These are phyloP conservation scores for Trypoxylon attenuatum DNA, from an alignment of 2,888 invertebrate species.

Conservation along the genomic window DNA sequence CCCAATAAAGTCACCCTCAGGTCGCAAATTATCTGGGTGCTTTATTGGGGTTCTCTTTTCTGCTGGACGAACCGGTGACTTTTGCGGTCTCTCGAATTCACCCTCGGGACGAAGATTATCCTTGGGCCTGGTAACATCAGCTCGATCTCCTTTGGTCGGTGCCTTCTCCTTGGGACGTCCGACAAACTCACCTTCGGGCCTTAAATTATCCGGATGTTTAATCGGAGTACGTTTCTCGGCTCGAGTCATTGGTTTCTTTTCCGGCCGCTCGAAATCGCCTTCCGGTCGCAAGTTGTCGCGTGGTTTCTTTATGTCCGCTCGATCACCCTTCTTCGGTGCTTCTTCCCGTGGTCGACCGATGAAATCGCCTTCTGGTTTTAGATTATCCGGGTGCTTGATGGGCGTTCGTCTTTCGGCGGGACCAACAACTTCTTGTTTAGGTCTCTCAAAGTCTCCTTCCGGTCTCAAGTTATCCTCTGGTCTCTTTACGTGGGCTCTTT, in stretches of 20 bases:
- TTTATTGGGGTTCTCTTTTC: constrained; percentile 69
- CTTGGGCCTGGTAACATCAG: constrained; percentile 69
- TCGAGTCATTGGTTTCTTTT: constrained; percentile 70
- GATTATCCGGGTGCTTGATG: constrained; percentile 74
- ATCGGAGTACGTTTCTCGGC: constrained; percentile 75
- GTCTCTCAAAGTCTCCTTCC: constrained; percentile 75
- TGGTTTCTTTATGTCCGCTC: constrained; percentile 76
- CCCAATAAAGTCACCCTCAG: constrained; percentile 76
- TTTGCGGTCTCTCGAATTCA: constrained; percentile 74
- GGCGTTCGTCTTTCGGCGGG: constrained; percentile 58
- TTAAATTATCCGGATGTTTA: constrained; percentile 77
- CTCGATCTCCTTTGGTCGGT: constrained; percentile 63
- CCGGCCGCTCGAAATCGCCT: constrained; percentile 77
- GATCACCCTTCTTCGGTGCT: constrained; percentile 76
- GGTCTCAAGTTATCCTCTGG: constrained; percentile 61
- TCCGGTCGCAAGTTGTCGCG: constrained; percentile 76
- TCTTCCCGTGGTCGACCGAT: constrained; percentile 66
- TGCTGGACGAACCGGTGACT: constrained; percentile 53
- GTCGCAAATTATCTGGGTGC: constrained; percentile 77
- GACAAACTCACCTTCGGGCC: constrained; percentile 76
- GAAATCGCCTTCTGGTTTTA: constrained; percentile 78
- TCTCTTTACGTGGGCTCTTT: constrained; percentile 72
- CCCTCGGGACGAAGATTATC: constrained; percentile 76
- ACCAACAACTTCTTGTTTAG: constrained; percentile 74
- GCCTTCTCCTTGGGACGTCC: constrained; percentile 72